Conservation (phyloP, 2,888 invertebrate genomes). For the Drosophila peninsularis region DNA sequence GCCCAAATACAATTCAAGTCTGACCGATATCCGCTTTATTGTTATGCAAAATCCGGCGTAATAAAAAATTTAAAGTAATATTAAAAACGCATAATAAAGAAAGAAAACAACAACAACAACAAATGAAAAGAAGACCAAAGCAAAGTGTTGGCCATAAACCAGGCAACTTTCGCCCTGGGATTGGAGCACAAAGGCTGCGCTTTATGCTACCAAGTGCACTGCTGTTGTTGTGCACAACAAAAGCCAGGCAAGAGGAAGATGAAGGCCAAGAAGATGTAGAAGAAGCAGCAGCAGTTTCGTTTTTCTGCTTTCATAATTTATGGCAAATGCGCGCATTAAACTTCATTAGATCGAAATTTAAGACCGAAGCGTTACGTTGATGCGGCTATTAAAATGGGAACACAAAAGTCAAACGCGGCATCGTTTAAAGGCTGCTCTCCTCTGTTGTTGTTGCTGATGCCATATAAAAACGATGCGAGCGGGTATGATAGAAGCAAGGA, state of each 20-base stretch:
- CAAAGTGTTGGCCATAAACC: constrained; percentile 46
- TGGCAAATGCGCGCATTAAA: constrained; percentile 79
- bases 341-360: constrained; percentile 78
- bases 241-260: constrained; percentile 16
- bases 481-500: constrained; percentile 7
- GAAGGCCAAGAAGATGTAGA: constrained; percentile 22
- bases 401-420: constrained; percentile 59
- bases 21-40: constrained; percentile 77
- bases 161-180: constrained; percentile 46
- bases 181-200: constrained; percentile 41
- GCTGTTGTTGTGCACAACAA: constrained; percentile 63
- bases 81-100: constrained; percentile 72
- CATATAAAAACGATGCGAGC: not conserved
- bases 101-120: constrained; percentile 5
- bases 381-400: constrained; percentile 67
- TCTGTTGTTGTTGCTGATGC: not conserved
- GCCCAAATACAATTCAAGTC: constrained; percentile 33
- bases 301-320: constrained; percentile 64
- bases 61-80: constrained; percentile 63
- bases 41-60: constrained; percentile 72
- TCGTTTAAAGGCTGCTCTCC: constrained; percentile 18
- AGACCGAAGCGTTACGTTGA: constrained; percentile 71
- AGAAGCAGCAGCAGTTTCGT: constrained; percentile 35
- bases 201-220: constrained; percentile 45
- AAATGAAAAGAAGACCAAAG: constrained; percentile 38